Evolutionary conservation across 92 coral and sea anemone species (phyloP).

Genomic region (Umimayanthus chanpuru): DNA sequence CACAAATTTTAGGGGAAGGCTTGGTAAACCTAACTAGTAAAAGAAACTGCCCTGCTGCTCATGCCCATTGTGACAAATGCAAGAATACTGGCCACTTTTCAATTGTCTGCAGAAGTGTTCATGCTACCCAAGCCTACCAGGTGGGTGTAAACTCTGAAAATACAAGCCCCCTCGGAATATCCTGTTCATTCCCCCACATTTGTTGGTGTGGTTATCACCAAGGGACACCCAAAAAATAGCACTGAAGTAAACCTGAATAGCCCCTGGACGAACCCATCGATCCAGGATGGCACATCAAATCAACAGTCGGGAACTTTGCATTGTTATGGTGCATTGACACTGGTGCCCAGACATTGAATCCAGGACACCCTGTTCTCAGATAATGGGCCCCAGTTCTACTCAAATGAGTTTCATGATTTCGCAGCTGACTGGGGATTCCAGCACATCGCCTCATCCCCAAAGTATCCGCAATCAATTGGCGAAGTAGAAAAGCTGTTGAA

Average conservation of each 20-base stretch:
- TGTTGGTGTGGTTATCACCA: constrained; percentile 1
- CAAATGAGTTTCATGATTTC: too few relatives aligned
- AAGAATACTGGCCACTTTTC: constrained; percentile 43
- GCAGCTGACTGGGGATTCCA: too few relatives aligned
- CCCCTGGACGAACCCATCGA: not conserved
- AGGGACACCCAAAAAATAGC: constrained; percentile 1
- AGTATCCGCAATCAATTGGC: too few relatives aligned
- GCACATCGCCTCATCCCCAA: too few relatives aligned
- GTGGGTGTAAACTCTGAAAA: constrained; percentile 2
- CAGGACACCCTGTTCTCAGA: too few relatives aligned
- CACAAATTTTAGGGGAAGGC: not conserved
- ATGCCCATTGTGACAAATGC: constrained; percentile 40
- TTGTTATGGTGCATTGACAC: too few relatives aligned
- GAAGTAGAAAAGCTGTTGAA: too few relatives aligned
- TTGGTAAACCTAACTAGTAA: constrained; percentile 39
- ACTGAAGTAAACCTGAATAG: constrained; percentile 7
- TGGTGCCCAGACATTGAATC: too few relatives aligned
- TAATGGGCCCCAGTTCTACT: too few relatives aligned
- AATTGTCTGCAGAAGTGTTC: constrained; percentile 44
- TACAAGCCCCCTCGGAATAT: not conserved
- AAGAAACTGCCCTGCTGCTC: constrained; percentile 55
- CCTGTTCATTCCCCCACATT: not conserved
- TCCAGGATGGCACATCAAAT: not conserved
- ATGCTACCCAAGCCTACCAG: constrained; percentile 28
- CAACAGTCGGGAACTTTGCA: too few relatives aligned